A percentile compares a stretch with the other conserved stretches of the same genome.
Conservation (phyloP, 2,797 vertebrate genomes). For the Eulemur rubriventer region DNA sequence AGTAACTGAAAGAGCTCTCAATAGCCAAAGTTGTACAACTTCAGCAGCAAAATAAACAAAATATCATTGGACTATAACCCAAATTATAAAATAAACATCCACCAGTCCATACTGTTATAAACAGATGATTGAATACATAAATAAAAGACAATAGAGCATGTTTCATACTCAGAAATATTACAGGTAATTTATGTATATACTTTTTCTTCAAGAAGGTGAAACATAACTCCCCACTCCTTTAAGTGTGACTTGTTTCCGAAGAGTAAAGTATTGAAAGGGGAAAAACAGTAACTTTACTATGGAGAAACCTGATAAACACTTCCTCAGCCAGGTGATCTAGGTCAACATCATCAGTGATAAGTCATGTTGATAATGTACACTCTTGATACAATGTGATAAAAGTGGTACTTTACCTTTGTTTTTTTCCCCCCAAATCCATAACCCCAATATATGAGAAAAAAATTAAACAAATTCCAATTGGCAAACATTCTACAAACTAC, state of each 20-base stretch:
- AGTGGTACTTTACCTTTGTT: not conserved
- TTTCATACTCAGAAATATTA: not conserved
- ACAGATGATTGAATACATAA: not conserved
- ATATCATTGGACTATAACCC: not conserved
- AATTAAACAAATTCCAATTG: not conserved
- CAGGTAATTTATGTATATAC: not conserved
- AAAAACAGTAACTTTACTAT: not conserved
- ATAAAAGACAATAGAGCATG: not conserved
- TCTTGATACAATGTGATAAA: not conserved
- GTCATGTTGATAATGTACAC: not conserved
- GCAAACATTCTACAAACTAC: not conserved
- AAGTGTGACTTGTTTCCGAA: not conserved
- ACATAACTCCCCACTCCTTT: not conserved
- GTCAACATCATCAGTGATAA: not conserved
- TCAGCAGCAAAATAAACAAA: constrained; percentile 1
- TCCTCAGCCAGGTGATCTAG: not conserved
- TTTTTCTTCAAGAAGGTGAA: not conserved
- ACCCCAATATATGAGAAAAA: constrained; percentile 44
- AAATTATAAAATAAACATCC: not conserved
- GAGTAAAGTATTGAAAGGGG: not conserved
- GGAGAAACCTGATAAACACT: not conserved
- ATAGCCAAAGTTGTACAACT: not conserved
- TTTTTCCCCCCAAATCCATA: constrained; percentile 20
- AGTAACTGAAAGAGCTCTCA: not conserved
- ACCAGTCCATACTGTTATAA: not conserved